Evolutionary conservation across 2,797 vertebrate species (phyloP), one percentile per base, ranked within the genome.

Genomic region (Cercopithecus mitis): DNA sequence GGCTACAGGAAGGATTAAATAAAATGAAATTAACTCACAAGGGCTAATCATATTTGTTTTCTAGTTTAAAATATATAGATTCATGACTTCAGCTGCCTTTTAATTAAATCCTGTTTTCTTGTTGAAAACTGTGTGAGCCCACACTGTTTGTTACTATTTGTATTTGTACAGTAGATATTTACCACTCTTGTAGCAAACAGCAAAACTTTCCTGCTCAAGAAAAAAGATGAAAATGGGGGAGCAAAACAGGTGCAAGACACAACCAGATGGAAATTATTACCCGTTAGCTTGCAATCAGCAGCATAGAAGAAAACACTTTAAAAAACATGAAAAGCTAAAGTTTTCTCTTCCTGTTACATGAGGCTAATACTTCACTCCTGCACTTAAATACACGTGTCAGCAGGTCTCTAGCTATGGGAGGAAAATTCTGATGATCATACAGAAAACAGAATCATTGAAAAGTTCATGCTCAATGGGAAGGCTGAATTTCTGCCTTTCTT

Each of bases 211-310:
- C 22, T 70, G 22, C 19, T 94, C 11, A 50, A 91, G 91, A 50
- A 41, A 11, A n/a, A 95, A 50, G 47, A 76, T 30, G 36, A 83
- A 33, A 85, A 86, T 25, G 61, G 73, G 75, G 55, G 64, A 82
- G 27, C 73, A 19, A 87, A 93, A 58, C 95, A 97, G 97, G 96
- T 96, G 92, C 86, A 91, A 88, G 50, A 93, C 15, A 58, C 39
- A 90, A 82, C 82, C 92, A 96, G 77, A 97, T 91, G 73, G 95
- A 96, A 98, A 97, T 39, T n/a, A 94, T 75, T 92, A 83, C 61
- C 17, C 4, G 22, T 70, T 95, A 94, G 87, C 61, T 94, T 88
- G 93, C 93, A 97, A 97, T 97, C 30, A 98, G 93, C 76, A 93
- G 27, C 27, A 64, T 91, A 94, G 82, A 95, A 96, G 84, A 95